Percentiles rank a stretch among this genome's conserved stretches.
phyloP scores from a whole-genome alignment of 2,888 invertebrate genomes.

The Argyresthia albistria region DNA sequence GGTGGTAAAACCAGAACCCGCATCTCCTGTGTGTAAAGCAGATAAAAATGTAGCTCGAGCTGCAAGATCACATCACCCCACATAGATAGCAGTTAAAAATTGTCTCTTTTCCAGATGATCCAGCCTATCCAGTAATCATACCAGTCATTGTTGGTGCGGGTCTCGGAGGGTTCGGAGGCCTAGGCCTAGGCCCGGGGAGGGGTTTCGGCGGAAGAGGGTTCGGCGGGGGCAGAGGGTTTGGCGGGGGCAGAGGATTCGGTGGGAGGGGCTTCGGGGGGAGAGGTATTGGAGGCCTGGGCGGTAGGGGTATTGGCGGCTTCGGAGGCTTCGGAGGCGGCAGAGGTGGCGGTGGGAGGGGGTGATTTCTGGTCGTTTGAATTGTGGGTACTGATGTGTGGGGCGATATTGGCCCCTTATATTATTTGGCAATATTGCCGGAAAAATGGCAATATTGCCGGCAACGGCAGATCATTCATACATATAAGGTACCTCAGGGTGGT shows the following conservation, averaged over 20 bases:
- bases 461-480: not conserved
- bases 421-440: not conserved
- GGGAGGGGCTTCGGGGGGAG: slow-evolving; percentile 17
- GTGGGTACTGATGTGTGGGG: too few species aligned
- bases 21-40: too few species aligned
- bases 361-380: not conserved
- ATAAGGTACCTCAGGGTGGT: too few species aligned
- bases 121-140: too few species aligned
- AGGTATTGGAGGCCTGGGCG: slow-evolving; percentile 24
- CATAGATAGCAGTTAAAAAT: too few species aligned
- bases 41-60: too few species aligned
- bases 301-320: slow-evolving; percentile 22
- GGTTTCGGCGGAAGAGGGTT: slow-evolving; percentile 1
- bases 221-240: slow-evolving; percentile 13
- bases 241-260: slow-evolving; percentile 19
- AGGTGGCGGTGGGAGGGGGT: slow-evolving; percentile 13
- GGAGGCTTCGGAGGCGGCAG: slow-evolving; percentile 20
- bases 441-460: not conserved
- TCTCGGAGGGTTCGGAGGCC: slow-evolving; percentile 6
- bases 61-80: too few species aligned
- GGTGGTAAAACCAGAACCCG: too few species aligned
- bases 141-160: not conserved
- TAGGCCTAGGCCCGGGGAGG: not conserved
- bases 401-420: too few species aligned
- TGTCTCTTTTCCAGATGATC: too few species aligned